Evolutionary conservation across 2,113 vertebrate genomes (phyloP), one percentile per base, ranked within the genome.

Genomic region (Leptodactylus fuscus): DNA sequence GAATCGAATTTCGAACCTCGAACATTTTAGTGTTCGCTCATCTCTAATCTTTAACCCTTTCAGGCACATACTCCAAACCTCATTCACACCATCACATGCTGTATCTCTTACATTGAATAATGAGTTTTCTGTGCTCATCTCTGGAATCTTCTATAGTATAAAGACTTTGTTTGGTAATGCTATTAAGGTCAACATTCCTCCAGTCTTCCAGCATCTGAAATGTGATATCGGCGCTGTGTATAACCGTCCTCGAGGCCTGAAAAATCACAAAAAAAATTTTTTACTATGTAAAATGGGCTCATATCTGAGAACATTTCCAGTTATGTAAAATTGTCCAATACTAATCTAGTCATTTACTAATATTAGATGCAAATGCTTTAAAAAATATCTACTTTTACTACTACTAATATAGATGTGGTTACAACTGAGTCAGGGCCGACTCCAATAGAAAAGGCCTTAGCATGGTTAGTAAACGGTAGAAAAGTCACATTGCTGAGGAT

Each of bases 201-300:
- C 98, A 99, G 94, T 99, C 98, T 89, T 99, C 98, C 92, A 99
- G 94, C 98, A 99, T 99, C 91, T 99, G 98, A 92, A 99, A 98
- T 1, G 98, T 99, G 94, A 99, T 99, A 94, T 99, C 98, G 32
- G 97, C 95, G n/a, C 97, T 99, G 94, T 99, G 98, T 95, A 99
- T 99, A 91, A 99, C 98, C 0, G 98, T 99, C 89, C 98, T 94
- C 22, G 98, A 99, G 0, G 98, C 98, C 98, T 99, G 65, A 92
- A 93, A 90, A 87, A 65, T 12, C 3, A 75, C 48, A 85, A 15
- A 78, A 20, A 60, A 46, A 74, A 48, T 70, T 1, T 0, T 4
- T 36, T 32, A 20, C 8, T 0, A 34, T n/a, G 12, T n/a, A n/a
- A 71, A 71, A 41, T 41, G 41, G 41, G 9, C 2, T 5, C 10